Evolutionary conservation across 2,797 vertebrate species (phyloP), one percentile per base, ranked within the genome.

Genomic region (Xyrichtys novacula): DNA sequence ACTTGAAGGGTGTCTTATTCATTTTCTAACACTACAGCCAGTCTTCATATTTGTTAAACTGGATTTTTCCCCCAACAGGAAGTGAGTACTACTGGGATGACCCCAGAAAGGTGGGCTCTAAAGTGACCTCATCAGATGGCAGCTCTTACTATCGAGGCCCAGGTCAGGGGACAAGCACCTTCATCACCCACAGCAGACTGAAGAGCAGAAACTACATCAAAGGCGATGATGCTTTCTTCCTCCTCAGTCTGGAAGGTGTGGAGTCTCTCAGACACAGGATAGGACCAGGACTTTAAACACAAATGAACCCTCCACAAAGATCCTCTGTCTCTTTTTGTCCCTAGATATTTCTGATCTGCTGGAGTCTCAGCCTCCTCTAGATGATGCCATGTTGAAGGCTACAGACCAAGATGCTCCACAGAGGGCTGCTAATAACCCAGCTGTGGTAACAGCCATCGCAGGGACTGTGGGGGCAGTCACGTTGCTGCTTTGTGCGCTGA

Each of bases 191-290:
- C 10, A 14, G 77, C 55, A 91, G 93, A 63, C 86, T 96, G 58
- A 91, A 43, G 76, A 96, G 94, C 71, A 94, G 93, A 34, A 77
- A 94, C 64, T 98, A 94, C 85, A 93, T 96, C 70, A 98, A 97
- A 85, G 95, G 94, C 53, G 85, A 93, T 1, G 55, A 95, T n/a
- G 87, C 89, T 81, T 95, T 89, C 77, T 90, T 97, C 60, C 93
- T 97, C 48, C 55, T 96, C 66, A 95, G 94, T 26, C n/a, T 95
- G 42, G 94, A 97, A 88, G 96, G 96, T 98, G 88, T 20, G 50
- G 7, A 29, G 17, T 40, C 38, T 22, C 31, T 62, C 23, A 34
- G 34, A 66, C 15, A 44, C 9, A 8, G 25, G 7, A 42, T 1
- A 20, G 0, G 42, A 70, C 0, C 7, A 32, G 0, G 9, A 29